Percentiles rank a stretch among this genome's conserved stretches.
Conservation (phyloP, 2,113 vertebrate species). For the Silurus asotus region DNA sequence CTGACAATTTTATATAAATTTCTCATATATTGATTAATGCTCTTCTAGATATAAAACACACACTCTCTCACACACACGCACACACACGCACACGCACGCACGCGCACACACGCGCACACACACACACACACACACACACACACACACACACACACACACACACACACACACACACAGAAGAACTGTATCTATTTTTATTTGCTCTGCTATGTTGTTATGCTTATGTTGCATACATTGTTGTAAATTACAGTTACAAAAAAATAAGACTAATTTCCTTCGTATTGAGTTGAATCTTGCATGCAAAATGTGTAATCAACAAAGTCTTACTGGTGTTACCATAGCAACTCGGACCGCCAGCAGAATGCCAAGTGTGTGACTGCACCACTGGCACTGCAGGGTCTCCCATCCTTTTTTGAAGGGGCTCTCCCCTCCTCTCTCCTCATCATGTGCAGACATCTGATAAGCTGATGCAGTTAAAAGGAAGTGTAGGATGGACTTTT, state of each 20-base stretch:
- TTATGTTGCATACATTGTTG: not conserved
- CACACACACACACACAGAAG: not conserved
- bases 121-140: no score
- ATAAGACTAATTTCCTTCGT: not conserved
- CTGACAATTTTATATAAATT: not conserved
- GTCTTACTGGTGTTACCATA: conserved; percentile 49
- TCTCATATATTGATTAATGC: not conserved
- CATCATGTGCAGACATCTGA: conserved; percentile 24
- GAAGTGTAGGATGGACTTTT: not conserved
- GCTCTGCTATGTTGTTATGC: not conserved
- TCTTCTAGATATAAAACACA: no score
- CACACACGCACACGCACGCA: no score
- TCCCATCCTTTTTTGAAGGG: conserved; percentile 39
- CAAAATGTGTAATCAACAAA: conserved; percentile 34
- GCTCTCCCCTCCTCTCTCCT: conserved; percentile 22
- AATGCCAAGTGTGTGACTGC: conserved; percentile 58
- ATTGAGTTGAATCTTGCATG: conserved; percentile 4
- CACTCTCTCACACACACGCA: no score
- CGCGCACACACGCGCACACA: no score
- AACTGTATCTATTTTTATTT: not conserved
- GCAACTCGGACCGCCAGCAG: conserved; percentile 57
- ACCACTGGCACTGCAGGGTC: conserved; percentile 50
- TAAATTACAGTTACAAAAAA: not conserved
- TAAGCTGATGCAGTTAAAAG: conserved; percentile 17
- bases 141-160: no score